Evolutionary conservation across 64 coral and sea anemone species (phyloP), one percentile per base, ranked within the genome.

Genomic region (Pachyseris speciosa): DNA sequence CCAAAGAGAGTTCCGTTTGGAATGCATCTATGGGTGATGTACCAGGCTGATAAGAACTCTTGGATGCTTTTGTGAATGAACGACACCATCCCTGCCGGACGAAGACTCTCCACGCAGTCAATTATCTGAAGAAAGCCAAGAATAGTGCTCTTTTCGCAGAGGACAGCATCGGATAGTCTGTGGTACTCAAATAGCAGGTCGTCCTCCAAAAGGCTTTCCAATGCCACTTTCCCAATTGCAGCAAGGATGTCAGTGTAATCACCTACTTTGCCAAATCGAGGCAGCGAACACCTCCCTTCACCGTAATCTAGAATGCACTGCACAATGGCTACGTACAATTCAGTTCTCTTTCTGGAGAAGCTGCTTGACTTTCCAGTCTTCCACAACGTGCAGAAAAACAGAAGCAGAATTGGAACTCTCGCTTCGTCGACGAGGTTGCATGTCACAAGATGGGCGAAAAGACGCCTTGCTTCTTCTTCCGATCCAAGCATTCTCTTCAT

Each of bases 31-130:
- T 76, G n/a, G 42, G 42, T 76, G 42, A 76, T 50, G 26, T 31
- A 76, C 73, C 73, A 76, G 0, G 73, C 73, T 28, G 73, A n/a
- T 20, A 76, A 31, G 19, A 76, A 76, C 20, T 76, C 73, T 13
- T 76, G 73, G 0, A 76, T 50, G 45, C 73, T 76, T 27, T 76
- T 76, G 42, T 76, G 73, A 33, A 76, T 51, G 26, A 76, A 76
- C 1, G 73, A 76, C 5, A 76, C 73, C 73, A 50, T 30, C 5
- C n/a, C 41, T 50, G 73, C 42, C 5, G 73, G 73, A 2, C 9
- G n/a, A 6, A 16, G 7, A 9, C 45, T 76, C 11, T 51, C 27
- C 16, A 13, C 25, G 42, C 7, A 51, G 7, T 76, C 13, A 30
- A 5, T 30, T 28, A 76, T 15, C 16, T 76, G 73, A 48, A 76